Base-by-base conservation (phyloP, 2,113 vertebrate species). In the Hypanus sabinus region DNA sequence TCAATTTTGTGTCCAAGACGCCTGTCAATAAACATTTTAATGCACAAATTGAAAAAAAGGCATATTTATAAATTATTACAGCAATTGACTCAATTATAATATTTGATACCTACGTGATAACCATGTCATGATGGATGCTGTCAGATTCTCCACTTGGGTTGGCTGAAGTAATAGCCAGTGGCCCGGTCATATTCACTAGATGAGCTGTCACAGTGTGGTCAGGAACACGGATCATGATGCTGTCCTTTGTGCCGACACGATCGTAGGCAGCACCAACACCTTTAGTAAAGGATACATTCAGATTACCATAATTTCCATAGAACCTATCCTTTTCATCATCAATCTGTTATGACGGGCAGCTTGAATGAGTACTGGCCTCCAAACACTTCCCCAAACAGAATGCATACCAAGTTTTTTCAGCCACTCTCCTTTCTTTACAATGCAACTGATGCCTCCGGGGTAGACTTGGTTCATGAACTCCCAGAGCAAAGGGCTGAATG, bases 181-280 rank as follows among this genome's bases (percentile, higher is more conserved):
- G 98, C 0, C 98, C 98, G 0, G 98, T 98, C 95, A 98, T 96
- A 95, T 98, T 95, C 57, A 98, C 98, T 55, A 98, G 96, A 94
- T 98, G 98, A 55, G 96, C 94, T 2, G 97, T 97, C 79, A 98
- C 97, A 0, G 97, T 98, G 95, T 98, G 97, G 95, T 98, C 97
- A 0, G 98, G 98, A 5, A 98, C 98, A 18, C 98, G 95, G 96
- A 98, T 98, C 98, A 98, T 98, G 96, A 98, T 98, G 94, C 97
- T 98, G 94, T 98, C 97, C 20, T 93, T 97, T 60, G 98, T 98
- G 20, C 98, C 98, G 93, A 98, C 98, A n/a, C 96, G 96, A 94
- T 97, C 97, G 94, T 97, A 98, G 9, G 97, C 97, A 2, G 96
- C 96, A 83, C 98, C 98, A 0, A 98, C 96, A 77, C 98, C 98